Conservation (phyloP, 2,113 vertebrate species). For the Pungitius pungitius region DNA sequence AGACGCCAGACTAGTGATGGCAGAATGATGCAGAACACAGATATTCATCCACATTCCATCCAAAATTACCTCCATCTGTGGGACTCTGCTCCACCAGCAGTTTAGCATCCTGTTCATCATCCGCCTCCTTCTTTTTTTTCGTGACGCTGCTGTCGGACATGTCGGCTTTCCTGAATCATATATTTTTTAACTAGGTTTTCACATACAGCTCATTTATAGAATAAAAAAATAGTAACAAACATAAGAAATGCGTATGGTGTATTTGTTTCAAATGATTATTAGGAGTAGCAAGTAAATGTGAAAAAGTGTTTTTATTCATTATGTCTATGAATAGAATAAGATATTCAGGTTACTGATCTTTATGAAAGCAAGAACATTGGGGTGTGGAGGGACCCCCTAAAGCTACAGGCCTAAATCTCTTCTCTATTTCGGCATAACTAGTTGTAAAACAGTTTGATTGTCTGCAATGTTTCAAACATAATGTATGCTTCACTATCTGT, state of each 20-base stretch:
- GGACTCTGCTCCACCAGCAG: not conserved
- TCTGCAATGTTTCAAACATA: not conserved
- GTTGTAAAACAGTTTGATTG: not conserved
- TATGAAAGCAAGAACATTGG: not conserved
- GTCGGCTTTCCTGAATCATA: not conserved
- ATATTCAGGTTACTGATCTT: not conserved
- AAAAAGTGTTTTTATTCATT: not conserved
- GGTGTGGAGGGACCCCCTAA: not conserved
- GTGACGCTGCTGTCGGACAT: not conserved
- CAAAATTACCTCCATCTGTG: conserved; percentile 34
- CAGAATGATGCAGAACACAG: not conserved
- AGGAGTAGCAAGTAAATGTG: too few relatives aligned
- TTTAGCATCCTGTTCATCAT: conserved; percentile 10
- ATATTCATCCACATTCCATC: not conserved
- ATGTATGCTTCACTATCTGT: not conserved
- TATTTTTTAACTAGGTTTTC: not conserved
- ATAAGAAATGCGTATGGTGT: not conserved
- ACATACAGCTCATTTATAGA: not conserved
- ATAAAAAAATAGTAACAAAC: not conserved
- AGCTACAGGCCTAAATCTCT: not conserved
- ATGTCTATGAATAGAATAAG: not conserved
- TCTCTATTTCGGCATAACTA: not conserved
- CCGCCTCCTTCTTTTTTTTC: conserved; percentile 1
- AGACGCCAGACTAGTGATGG: not conserved
- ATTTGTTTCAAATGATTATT: not conserved